A percentile compares a stretch with the other conserved stretches of the same genome.
These are phyloP conservation scores for Camelus bactrianus DNA, from an alignment of 2,113 vertebrate genomes.

Conservation along the genomic window DNA sequence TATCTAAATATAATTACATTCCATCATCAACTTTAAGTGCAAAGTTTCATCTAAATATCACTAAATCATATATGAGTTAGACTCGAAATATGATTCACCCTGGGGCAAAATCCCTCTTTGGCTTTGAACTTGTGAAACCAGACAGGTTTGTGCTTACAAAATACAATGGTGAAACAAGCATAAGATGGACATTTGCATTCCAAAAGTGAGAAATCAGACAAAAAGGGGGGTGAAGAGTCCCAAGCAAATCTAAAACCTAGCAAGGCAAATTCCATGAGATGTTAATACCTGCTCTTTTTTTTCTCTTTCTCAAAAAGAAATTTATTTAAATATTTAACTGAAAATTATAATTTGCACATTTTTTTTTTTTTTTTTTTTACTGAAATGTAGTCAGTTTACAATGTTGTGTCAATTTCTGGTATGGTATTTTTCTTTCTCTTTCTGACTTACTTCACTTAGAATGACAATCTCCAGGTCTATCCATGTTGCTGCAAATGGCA, in stretches of 20 bases:
- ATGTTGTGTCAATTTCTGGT: no score
- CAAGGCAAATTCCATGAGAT: neutral
- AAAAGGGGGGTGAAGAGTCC: neutral
- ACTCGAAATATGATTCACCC: neutral
- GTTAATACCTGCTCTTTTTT: no score
- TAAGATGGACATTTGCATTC: neutral
- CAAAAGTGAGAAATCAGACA: neutral
- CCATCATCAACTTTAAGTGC: neutral
- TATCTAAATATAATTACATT: neutral
- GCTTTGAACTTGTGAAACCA: neutral
- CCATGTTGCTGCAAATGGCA: no score
- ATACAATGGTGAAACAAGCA: neutral
- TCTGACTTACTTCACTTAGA: no score
- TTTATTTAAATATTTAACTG: no score
- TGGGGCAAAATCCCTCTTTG: neutral
- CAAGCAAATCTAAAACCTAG: neutral
- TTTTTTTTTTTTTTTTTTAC: no score
- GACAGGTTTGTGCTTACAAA: neutral
- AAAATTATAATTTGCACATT: no score
- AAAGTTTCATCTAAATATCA: neutral
- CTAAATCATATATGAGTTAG: neutral
- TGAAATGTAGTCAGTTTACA: no score
- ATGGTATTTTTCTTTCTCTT: no score
- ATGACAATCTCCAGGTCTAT: no score
- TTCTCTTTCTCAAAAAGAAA: no score